These are phyloP conservation scores for Bufotes viridis DNA, from an alignment of 2,797 vertebrate genomes.

Conservation along the genomic window DNA sequence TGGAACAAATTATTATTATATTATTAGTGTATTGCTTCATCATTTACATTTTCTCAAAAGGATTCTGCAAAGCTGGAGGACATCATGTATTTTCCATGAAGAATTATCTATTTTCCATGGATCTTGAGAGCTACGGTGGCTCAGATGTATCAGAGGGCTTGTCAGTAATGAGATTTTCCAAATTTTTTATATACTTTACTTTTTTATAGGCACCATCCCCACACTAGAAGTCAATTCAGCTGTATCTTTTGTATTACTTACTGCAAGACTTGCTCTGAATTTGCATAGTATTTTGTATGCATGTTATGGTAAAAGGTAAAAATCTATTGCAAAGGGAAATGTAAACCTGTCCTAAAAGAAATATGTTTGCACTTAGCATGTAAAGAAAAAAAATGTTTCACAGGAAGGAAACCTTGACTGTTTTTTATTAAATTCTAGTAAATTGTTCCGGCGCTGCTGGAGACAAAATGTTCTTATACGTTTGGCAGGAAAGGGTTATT, in stretches of 20 bases:
- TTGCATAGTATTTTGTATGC: background rate
- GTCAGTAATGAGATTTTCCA: no score
- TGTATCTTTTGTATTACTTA: background rate
- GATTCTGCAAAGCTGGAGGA: no score
- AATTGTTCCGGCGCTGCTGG: conserved; percentile 2
- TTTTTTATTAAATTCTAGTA: conserved; percentile 28
- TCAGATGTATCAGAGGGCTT: no score
- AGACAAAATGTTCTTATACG: conserved; percentile 1
- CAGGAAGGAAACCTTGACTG: background rate
- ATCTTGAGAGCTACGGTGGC: no score
- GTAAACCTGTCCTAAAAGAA: conserved; percentile 13
- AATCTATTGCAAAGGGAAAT: background rate
- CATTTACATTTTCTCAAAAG: no score
- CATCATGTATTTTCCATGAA: no score
- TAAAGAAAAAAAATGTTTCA: background rate
- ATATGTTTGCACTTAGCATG: conserved; percentile 30
- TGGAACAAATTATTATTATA: no score
- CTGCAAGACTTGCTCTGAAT: background rate
- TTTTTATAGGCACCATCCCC: no score
- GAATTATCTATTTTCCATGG: no score
- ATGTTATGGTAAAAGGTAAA: background rate
- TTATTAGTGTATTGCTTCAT: no score
- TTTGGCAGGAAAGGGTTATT: conserved; percentile 23
- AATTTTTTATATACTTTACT: no score
- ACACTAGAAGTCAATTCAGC: no score